Evolutionary conservation across 2,113 vertebrate genomes (phyloP), one percentile per base, ranked within the genome.

Genomic region (Balaenoptera acutorostrata): DNA sequence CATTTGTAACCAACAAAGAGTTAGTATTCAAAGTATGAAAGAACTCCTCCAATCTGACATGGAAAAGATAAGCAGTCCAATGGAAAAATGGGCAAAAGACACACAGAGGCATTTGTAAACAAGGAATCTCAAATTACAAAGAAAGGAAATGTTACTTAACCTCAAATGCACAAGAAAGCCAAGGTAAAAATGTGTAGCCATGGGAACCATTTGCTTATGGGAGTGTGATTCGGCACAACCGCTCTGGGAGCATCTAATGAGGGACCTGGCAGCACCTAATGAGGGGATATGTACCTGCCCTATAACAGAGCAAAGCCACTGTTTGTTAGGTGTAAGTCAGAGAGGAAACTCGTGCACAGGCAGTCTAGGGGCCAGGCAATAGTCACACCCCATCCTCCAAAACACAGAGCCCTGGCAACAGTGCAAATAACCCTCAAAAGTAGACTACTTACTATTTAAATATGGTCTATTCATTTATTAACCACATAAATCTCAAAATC

Each of bases 311-410:
- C 33, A 49, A 57, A 46, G 14, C 10, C 3, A 33, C 88, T 0
- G 8, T 55, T 23, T 0, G 8, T 55, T 23, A 25, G 17, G 36
- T 1, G 46, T 29, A 25, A 61, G n/a, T 36, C 1, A 0, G 55
- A 21, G 39, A 29, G 41, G 29, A 39, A 23, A 29, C 23, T 6
- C 8, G 0, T 10, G 12, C 57, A 25, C n/a, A 15, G 5, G 25
- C 0, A 18, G 8, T 6, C 33, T 6, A 12, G 18, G 18, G 17
- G 18, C 44, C 3, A 4, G 80, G n/a, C 33, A 39, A 13, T n/a
- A 44, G 21, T 49, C 78, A 52, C 2, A 11, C 12, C 25, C 25
- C 57, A 23, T 49, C 0, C 4, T 93, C 36, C 83, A 78, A 87
- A 68, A 68, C 15, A n/a, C 23, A 36, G 52, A 59, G 71, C 39